Evolutionary conservation across 2,888 invertebrate species (phyloP).

Genomic region (Drosophila nigricruria): DNA sequence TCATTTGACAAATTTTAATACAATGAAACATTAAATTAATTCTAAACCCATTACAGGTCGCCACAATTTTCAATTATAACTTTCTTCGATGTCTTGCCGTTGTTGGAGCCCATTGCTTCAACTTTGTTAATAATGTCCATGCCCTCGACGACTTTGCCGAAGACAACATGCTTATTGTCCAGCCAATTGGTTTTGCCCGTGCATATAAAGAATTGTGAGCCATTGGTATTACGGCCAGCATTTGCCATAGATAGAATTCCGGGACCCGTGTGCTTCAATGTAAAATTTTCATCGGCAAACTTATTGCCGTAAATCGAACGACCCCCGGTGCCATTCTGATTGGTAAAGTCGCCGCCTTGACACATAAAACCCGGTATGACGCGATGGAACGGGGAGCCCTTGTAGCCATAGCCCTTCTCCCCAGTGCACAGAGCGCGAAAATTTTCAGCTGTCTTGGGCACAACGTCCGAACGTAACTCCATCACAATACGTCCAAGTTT

Average conservation of each 20-base stretch:
- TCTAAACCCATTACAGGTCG: constrained; percentile 86
- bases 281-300: constrained; percentile 98
- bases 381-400: constrained; percentile 96
- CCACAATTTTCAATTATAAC: constrained; percentile 92
- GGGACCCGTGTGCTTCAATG: constrained; percentile 95
- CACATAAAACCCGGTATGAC: constrained; percentile 99
- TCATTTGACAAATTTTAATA: background rate
- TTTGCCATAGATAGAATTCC: constrained; percentile 99
- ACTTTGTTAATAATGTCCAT: constrained; percentile 95
- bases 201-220: constrained; percentile 98
- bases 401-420: constrained; percentile 96
- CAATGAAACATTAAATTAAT: background rate
- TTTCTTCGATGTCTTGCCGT: constrained; percentile 92
- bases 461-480: constrained; percentile 93
- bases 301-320: constrained; percentile 98
- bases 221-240: constrained; percentile 97
- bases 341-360: constrained; percentile 97
- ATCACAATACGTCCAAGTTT: constrained; percentile 48
- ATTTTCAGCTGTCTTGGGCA: constrained; percentile 97
- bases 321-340: constrained; percentile 97
- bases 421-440: constrained; percentile 98
- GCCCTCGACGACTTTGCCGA: constrained; percentile 95
- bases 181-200: constrained; percentile 95
- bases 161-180: constrained; percentile 88
- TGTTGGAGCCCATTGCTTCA: constrained; percentile 91